Evolutionary conservation across 2,888 invertebrate genomes (phyloP).

Genomic region (Coelopa pilipes): DNA sequence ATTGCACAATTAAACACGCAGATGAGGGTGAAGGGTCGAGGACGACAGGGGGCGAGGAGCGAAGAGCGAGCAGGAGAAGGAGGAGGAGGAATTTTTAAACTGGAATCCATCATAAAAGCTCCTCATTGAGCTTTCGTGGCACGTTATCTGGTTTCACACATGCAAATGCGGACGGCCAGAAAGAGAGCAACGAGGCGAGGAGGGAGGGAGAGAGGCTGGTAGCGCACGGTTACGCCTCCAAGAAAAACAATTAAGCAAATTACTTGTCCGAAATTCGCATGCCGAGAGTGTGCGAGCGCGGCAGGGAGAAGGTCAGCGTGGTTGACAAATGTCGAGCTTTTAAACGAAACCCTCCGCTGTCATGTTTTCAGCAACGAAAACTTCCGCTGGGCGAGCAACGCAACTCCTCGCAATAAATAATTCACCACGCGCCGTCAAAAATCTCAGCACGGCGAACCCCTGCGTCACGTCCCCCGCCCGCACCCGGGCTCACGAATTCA

Average conservation of each 20-base stretch:
- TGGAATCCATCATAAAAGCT: conserved; percentile 1
- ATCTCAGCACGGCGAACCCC: no score
- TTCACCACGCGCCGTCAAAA: no score
- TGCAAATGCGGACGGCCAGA: conserved; percentile 12
- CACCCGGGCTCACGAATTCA: no score
- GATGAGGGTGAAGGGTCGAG: not conserved
- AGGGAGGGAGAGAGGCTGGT: not conserved
- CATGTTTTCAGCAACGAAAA: not conserved
- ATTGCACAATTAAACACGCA: conserved; percentile 56
- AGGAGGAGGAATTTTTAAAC: no score
- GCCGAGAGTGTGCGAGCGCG: not conserved
- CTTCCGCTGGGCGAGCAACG: not conserved
- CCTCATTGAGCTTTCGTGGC: not conserved
- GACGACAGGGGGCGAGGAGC: no score
- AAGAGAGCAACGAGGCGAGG: not conserved
- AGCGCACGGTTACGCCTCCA: not conserved
- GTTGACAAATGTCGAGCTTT: no score
- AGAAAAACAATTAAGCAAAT: conserved; percentile 27
- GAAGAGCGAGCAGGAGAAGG: no score
- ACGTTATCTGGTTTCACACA: conserved; percentile 19
- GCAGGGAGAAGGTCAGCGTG: no score
- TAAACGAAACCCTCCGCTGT: not conserved
- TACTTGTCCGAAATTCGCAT: conserved; percentile 6
- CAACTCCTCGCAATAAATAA: not conserved
- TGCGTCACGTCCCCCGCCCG: no score